Evolutionary conservation across 35 echinoderm and acorn worm genomes (phyloP).

Genomic region (Hemicentrotus pulcherrimus): DNA sequence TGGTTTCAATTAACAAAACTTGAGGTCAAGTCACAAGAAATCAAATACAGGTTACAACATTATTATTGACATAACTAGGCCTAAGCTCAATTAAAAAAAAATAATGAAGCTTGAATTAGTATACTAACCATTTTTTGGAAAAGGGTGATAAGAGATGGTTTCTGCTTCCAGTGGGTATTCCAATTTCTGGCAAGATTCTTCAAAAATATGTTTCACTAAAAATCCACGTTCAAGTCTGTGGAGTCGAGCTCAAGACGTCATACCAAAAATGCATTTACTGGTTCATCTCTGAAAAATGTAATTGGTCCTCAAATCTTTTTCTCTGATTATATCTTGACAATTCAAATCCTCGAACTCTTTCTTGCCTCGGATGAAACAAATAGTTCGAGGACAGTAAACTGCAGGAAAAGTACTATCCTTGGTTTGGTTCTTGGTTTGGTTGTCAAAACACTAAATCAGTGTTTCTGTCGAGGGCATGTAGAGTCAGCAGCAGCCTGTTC

Average conservation of each 20-base stretch:
- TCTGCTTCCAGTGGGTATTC: neutral
- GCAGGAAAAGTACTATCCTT: neutral
- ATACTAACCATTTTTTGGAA: neutral
- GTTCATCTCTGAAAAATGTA: neutral
- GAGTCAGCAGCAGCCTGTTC: neutral
- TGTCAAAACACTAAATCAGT: neutral
- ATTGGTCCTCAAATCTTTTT: neutral
- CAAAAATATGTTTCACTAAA: constrained; percentile 12
- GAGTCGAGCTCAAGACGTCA: neutral
- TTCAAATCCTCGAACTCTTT: neutral
- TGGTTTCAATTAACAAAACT: too few species aligned
- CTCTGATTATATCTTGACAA: neutral
- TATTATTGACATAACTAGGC: too few species aligned
- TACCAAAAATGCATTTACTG: neutral
- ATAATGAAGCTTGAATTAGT: neutral
- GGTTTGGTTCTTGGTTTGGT: neutral
- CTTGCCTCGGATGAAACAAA: too few species aligned
- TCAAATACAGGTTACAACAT: too few species aligned
- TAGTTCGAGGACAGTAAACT: neutral
- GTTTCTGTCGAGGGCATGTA: neutral
- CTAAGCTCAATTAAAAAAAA: too few species aligned
- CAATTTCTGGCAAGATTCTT: neutral
- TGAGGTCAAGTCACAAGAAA: too few species aligned
- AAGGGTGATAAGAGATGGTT: neutral
- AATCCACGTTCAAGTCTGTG: neutral